Base-by-base conservation (phyloP, 1,140 invertebrate genomes). In the Cyphomyrmex costatus region DNA sequence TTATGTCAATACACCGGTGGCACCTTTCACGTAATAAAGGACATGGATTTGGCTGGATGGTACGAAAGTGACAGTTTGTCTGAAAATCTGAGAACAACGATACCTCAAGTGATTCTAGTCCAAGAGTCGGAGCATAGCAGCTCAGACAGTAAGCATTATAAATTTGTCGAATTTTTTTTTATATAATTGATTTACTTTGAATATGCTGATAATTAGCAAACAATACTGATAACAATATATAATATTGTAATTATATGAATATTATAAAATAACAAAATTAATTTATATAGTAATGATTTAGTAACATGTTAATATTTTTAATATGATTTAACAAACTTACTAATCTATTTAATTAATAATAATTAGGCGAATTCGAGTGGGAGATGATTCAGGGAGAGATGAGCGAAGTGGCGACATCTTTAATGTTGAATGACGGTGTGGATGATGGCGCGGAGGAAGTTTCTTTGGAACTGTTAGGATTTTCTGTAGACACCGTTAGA, bases 41-140 rank as follows among this genome's bases (percentile, higher is more conserved):
- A 97, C 92, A 96, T 97, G 91, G 96, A 97, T 89, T 95, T 97
- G 60, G 92, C 95, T 42, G 96, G 96, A 78, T 98, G 97, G 96
- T 99, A 97, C 95, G 95, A 96, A 53, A 97, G 96, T 19, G 97
- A 98, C 92, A 97, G 96, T 93, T 95, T 99, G 42, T 96, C 97
- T 56, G 97, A 97, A 90, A 99, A 99, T 96, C 95, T 98, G 16
- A 95, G 97, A 73, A 97, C 97, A 21, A 94, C 97, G 7, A 96
- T 99, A 73, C 95, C 96, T 51, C 96, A 96, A 88, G 96, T 98
- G 36, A 95, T 96, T 5, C 93, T 97, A 3, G 95, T 96, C 56
- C 96, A 96, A 90, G 96, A 96, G 87, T 95, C 96, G 16, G 95
- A 96, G 42, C 95, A 95, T 24, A 95, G 95, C 89, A 96, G 95